These are phyloP conservation scores for Lampris incognitus DNA, from an alignment of 2,113 vertebrate species.

Conservation along the genomic window DNA sequence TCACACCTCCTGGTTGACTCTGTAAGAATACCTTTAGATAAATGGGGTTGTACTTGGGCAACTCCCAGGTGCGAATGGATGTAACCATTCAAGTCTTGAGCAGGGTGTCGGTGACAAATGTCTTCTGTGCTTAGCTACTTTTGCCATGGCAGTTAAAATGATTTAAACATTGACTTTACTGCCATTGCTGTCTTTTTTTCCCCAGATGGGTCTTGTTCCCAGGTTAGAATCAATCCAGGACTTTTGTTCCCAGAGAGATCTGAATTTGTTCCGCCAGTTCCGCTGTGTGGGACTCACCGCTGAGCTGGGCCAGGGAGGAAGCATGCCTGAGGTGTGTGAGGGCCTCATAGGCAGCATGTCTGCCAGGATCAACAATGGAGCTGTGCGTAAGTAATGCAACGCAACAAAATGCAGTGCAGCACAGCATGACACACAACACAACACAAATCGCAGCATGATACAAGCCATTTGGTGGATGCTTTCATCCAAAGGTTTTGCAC, in stretches of 20 bases:
- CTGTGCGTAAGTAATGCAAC: conserved; percentile 79
- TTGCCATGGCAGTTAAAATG: too few relatives aligned
- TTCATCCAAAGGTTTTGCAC: too few relatives aligned
- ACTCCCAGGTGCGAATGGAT: too few relatives aligned
- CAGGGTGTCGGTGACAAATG: too few relatives aligned
- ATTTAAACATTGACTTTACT: too few relatives aligned
- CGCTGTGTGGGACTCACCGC: conserved; percentile 82
- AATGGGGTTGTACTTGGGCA: too few relatives aligned
- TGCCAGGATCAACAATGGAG: conserved; percentile 84
- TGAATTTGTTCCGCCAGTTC: conserved; percentile 81
- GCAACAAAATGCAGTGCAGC: not conserved
- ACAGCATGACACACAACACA: too few relatives aligned
- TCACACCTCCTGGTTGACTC: conserved; percentile 88
- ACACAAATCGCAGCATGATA: too few relatives aligned
- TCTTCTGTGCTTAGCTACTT: too few relatives aligned
- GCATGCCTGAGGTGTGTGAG: conserved; percentile 76
- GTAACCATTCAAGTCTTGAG: too few relatives aligned
- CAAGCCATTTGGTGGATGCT: too few relatives aligned
- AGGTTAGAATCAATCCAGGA: conserved; percentile 80
- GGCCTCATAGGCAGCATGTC: conserved; percentile 85
- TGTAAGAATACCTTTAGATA: conserved; percentile 77
- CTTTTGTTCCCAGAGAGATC: conserved; percentile 81
- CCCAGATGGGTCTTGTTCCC: conserved; percentile 88
- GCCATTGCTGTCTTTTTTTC: not conserved
- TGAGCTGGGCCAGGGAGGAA: conserved; percentile 64